Base-by-base conservation (phyloP, 2,888 invertebrate species). In the Lasioglossum marginatum region DNA sequence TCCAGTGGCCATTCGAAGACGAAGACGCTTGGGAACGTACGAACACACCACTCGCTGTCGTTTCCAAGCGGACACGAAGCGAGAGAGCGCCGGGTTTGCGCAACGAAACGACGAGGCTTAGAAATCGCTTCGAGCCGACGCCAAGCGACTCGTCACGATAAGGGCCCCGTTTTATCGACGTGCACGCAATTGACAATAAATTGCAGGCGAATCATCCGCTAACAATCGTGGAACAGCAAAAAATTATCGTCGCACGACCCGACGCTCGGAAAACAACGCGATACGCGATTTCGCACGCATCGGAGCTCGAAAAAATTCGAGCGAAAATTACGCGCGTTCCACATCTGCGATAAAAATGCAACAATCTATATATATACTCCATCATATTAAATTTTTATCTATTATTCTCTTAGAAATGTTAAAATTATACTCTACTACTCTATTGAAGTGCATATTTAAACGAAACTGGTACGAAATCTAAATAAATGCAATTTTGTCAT, bases 121-220 rank as follows among this genome's bases (percentile, higher is more conserved):
- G 85, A 45, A 40, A 52, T 70, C 73, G 43, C 37, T 63, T 66
- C 63, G 60, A 31, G 23, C 52, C 57, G 31, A 34, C 71, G 70
- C 60, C 27, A 27, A 27, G 27, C 60, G 60, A 6, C 66, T 19
- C 66, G 66, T 66, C 66, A 81, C 52, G 86, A 86, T 81, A 86
- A 86, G 82, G 82, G 82, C 63, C 73, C 73, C 34, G 81, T 71
- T 80, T 73, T 79, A 85, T 74, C 85, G 63, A 74, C 80, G 76
- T 73, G 71, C 77, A 52, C 76, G 88, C 87, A 79, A 88, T 85
- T 82, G 57, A 57, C 87, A 66, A 78, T 79, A 87, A 89, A 89
- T 90, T 88, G 57, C 19, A 60, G 68, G 63, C 70, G 83, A 76
- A 79, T 82, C 80, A 27, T 72, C 76, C 75, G 19, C 68, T 12